Evolutionary conservation across 2,888 invertebrate species (phyloP).

Genomic region (Acronicta psi): DNA sequence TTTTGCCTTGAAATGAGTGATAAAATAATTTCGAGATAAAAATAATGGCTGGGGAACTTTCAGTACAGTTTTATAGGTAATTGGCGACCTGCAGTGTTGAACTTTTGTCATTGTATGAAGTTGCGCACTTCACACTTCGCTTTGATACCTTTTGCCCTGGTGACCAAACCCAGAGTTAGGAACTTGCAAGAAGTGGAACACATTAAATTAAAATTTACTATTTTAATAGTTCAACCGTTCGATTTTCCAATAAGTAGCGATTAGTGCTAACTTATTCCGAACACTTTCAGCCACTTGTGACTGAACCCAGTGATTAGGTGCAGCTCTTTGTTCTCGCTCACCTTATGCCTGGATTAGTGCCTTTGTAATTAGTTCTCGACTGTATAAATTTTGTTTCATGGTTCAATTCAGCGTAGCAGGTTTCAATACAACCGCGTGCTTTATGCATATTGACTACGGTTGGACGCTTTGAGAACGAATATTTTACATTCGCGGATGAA

Average conservation of each 20-base stretch:
- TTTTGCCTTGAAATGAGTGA: conserved; percentile 40
- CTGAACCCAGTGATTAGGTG: conserved; percentile 47
- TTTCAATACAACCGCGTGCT: conserved; percentile 4
- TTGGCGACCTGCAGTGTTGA: conserved; percentile 25
- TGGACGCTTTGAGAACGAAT: conserved; percentile 31
- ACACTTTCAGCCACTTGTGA: conserved; percentile 50
- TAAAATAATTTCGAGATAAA: conserved; percentile 48
- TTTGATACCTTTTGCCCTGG: conserved; percentile 15
- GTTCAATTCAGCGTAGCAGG: conserved; percentile 12
- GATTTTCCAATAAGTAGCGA: conserved; percentile 59
- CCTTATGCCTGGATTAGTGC: conserved; percentile 37
- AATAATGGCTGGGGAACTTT: conserved; percentile 37
- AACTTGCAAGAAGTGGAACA: conserved; percentile 20
- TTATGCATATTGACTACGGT: conserved; percentile 35
- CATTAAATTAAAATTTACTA: conserved; percentile 47
- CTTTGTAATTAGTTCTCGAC: conserved; percentile 40
- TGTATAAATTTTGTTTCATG: conserved; percentile 23
- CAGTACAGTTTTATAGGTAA: conserved; percentile 38
- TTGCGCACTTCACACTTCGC: conserved; percentile 30
- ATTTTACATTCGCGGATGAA: conserved; percentile 35
- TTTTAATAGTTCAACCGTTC: conserved; percentile 42
- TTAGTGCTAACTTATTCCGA: conserved; percentile 58
- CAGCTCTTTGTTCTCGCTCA: conserved; percentile 51
- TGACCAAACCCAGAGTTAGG: conserved; percentile 21
- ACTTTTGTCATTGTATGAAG: conserved; percentile 30